Conservation (phyloP, 2,113 vertebrate species). For the Orthochromis malagaraziensis region DNA sequence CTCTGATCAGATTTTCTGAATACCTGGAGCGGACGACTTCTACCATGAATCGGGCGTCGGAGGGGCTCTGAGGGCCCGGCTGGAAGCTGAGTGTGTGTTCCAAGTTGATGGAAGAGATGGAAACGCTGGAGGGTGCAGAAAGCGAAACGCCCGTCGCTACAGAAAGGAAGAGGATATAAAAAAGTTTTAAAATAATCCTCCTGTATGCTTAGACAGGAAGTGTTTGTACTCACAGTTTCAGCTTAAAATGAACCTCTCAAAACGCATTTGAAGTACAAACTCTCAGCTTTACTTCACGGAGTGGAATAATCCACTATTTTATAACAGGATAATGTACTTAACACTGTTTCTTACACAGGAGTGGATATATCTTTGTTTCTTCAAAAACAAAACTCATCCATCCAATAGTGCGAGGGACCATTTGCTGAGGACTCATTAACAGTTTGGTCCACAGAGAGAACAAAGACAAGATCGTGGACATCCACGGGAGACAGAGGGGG, state of each 20-base stretch:
- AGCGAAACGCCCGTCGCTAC: conserved; percentile 12
- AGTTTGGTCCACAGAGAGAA: neutral
- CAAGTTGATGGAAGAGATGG: conserved; percentile 62
- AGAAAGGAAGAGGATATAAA: neutral
- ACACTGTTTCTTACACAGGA: neutral
- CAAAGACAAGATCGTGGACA: neutral
- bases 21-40: conserved; percentile 33
- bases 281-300: neutral
- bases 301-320: neutral
- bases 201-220: neutral
- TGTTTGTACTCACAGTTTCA: neutral
- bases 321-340: neutral
- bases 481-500: neutral
- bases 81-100: conserved; percentile 55
- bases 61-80: conserved; percentile 22
- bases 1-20: neutral
- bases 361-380: neutral
- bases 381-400: neutral
- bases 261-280: neutral
- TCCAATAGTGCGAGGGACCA: neutral
- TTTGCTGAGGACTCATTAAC: neutral
- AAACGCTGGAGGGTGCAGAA: conserved; percentile 43
- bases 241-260: neutral
- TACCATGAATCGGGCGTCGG: conserved; percentile 22
- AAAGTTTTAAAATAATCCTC: neutral